Conservation (phyloP, 2,888 invertebrate genomes). For the Oscheius onirici region DNA sequence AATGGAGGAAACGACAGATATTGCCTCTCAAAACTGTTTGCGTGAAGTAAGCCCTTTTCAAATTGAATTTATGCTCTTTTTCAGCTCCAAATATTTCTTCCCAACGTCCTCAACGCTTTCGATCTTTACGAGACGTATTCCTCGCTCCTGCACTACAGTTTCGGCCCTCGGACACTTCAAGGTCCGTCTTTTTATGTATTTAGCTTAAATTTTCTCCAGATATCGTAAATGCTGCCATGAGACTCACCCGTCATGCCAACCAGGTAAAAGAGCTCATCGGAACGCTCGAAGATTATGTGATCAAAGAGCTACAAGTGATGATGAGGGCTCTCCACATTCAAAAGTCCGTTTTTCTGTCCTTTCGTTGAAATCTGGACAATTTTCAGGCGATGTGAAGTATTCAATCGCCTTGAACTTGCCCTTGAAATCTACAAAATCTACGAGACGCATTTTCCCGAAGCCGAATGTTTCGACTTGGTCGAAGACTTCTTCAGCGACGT, state of each 20-base stretch:
- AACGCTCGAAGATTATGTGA: no score
- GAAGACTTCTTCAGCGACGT: no score
- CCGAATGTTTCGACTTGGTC: no score
- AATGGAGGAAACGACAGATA: background rate
- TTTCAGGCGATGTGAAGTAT: background rate
- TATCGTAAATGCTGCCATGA: no score
- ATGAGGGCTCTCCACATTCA: no score
- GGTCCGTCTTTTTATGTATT: background rate
- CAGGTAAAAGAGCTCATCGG: no score
- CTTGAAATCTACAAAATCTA: background rate
- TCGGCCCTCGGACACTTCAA: background rate
- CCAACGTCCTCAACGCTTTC: slow-evolving; percentile 5
- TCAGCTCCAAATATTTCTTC: background rate
- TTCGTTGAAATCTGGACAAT: no score
- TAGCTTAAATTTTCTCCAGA: background rate
- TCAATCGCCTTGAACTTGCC: background rate
- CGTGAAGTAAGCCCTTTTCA: background rate
- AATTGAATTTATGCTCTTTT: background rate
- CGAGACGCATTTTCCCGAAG: background rate
- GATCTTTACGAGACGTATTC: background rate
- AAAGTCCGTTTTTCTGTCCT: no score
- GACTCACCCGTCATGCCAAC: no score
- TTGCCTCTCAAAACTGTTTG: background rate
- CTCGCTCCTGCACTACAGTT: slow-evolving; percentile 1
- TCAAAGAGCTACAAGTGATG: no score